phyloP scores from a whole-genome alignment of 2,113 vertebrate species.

The Callionymus lyra region DNA sequence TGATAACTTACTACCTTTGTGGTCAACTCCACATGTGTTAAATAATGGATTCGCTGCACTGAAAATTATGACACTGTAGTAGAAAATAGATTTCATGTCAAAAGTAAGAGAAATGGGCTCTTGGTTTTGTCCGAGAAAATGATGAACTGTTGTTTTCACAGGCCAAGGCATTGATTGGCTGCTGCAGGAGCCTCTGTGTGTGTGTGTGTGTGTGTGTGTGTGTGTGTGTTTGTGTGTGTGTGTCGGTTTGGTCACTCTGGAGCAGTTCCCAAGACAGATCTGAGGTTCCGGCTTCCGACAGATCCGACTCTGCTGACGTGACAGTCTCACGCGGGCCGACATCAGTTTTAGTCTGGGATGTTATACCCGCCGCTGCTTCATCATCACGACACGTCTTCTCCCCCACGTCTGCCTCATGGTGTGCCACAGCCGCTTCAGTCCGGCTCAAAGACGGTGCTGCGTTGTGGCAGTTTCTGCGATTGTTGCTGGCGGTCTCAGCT shows the following conservation, averaged over 20 bases:
- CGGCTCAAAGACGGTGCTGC: slow-evolving; percentile 19
- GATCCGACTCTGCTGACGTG: slow-evolving; percentile 19
- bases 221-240: not conserved
- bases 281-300: slow-evolving; percentile 22
- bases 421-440: slow-evolving; percentile 37
- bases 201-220: slow-evolving; percentile 1
- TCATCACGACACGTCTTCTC: slow-evolving; percentile 29
- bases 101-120: too few species aligned
- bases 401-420: slow-evolving; percentile 24
- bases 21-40: too few species aligned
- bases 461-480: slow-evolving; percentile 7
- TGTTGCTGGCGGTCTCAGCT: too few species aligned
- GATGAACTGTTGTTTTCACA: slow-evolving; percentile 6
- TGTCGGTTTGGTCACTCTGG: slow-evolving; percentile 4
- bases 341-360: slow-evolving; percentile 17
- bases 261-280: slow-evolving; percentile 17
- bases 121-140: not conserved
- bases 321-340: slow-evolving; percentile 18
- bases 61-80: too few species aligned
- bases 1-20: too few species aligned
- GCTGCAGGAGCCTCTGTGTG: slow-evolving; percentile 3
- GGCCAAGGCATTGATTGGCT: slow-evolving; percentile 11
- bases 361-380: slow-evolving; percentile 25
- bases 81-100: too few species aligned
- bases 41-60: too few species aligned